Percentiles rank a stretch among this genome's conserved stretches.
Evolutionary conservation across 2,797 vertebrate genomes (phyloP).

Genomic region (Etheostoma nigrum): DNA sequence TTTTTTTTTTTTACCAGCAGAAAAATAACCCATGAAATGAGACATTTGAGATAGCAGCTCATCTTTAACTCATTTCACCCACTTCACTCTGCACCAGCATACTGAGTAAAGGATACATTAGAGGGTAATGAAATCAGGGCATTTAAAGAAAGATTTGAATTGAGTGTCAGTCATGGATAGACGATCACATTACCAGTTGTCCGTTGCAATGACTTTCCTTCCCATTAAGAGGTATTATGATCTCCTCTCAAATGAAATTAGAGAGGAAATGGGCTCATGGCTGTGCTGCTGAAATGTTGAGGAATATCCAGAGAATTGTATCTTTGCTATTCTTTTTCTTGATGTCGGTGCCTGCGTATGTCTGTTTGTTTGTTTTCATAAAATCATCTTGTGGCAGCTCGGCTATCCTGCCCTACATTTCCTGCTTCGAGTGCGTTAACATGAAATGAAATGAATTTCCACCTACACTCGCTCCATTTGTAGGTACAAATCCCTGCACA

Average conservation of each 20-base stretch:
- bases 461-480: slow-evolving; percentile 45
- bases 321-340: slow-evolving; percentile 28
- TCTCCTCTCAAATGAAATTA: slow-evolving; percentile 66
- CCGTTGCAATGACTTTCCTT: slow-evolving; percentile 54
- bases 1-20: slow-evolving; percentile 13
- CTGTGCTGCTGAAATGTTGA: slow-evolving; percentile 41
- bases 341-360: not conserved
- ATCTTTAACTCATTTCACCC: slow-evolving; percentile 52
- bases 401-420: slow-evolving; percentile 39
- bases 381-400: slow-evolving; percentile 39
- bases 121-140: slow-evolving; percentile 71
- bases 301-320: slow-evolving; percentile 30
- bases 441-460: slow-evolving; percentile 41
- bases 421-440: slow-evolving; percentile 35
- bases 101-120: slow-evolving; percentile 68
- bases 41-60: slow-evolving; percentile 56
- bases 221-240: slow-evolving; percentile 64
- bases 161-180: slow-evolving; percentile 70
- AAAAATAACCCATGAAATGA: slow-evolving; percentile 65
- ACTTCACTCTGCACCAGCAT: slow-evolving; percentile 54
- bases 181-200: slow-evolving; percentile 70
- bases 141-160: slow-evolving; percentile 75
- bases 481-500: slow-evolving; percentile 37
- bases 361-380: not conserved
- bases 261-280: slow-evolving; percentile 53